Conservation (phyloP, 2,797 vertebrate species). For the Hylomyscus alleni region DNA sequence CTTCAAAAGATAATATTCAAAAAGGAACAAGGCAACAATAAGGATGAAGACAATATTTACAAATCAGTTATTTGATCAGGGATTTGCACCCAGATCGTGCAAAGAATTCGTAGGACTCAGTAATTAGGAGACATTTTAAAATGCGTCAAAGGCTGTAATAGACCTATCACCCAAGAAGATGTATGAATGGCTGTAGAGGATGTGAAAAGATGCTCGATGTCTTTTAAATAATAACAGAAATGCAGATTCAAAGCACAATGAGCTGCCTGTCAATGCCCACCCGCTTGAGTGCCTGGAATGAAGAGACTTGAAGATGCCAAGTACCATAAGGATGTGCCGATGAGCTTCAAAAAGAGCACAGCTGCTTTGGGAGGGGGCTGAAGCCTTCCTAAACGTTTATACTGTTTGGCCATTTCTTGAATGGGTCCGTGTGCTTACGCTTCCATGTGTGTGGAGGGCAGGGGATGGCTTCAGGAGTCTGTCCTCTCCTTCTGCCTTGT, state of each 20-base stretch:
- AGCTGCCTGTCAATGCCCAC: neutral
- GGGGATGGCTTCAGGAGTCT: neutral
- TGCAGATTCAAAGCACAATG: constrained; percentile 19
- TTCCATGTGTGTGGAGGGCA: neutral
- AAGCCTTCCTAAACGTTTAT: neutral
- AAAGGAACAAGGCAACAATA: neutral
- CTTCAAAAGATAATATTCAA: constrained; percentile 7
- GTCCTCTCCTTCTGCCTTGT: neutral
- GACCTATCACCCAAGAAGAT: constrained; percentile 8
- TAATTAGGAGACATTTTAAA: constrained; percentile 52
- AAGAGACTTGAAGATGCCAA: neutral
- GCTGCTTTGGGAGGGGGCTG: neutral
- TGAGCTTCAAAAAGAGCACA: neutral
- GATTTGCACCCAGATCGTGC: constrained; percentile 4
- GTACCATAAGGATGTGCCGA: neutral
- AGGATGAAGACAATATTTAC: constrained; percentile 46
- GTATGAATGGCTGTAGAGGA: constrained; percentile 1
- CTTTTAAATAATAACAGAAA: constrained; percentile 11
- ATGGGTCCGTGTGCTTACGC: neutral
- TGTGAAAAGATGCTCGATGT: neutral
- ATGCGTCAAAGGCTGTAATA: constrained; percentile 11
- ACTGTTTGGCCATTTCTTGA: neutral
- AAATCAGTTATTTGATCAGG: constrained; percentile 39
- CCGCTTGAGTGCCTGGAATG: neutral
- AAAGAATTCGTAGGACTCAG: constrained; percentile 38